Base-by-base conservation (phyloP, 2,888 invertebrate species). In the Vannuccia rotundouncinata region DNA sequence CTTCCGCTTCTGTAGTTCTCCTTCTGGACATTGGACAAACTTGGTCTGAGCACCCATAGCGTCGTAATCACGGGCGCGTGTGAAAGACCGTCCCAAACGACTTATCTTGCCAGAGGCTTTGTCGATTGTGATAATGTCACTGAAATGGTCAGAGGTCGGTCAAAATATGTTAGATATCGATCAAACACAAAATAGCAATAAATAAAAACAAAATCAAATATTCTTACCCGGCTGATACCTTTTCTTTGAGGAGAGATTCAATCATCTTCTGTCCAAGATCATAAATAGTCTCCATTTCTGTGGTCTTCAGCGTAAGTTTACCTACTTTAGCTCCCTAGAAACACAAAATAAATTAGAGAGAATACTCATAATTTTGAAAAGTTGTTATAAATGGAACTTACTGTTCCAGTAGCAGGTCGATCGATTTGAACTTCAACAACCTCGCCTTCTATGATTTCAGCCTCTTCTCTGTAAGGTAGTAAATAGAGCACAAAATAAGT, bases 261-360 rank as follows among this genome's bases (percentile, higher is more conserved):
- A 98, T 97, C 92, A 98, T 97, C 90, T 98, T 98, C 78, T 93
- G 93, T 0, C 99, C 99, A 86, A 99, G 91, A 88, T 99, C 99
- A 87, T 99, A 99, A 83, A 97, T 93, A 0, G 99, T 98, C 89
- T 99, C 99, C 99, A 99, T 99, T 88, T 99, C 99, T 0, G 97
- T 98, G 0, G 99, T 99, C 90, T 99, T 99, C 74, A 99, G 89
- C 0, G 97, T 98, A 45, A 99, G 90, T 85, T 98, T 94, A 0
- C 97, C 97, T 74, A 95, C 92, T 87, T 94, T 92, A 0, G 93
- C 92, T 0, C 94, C 94, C 66, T 66, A 66, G 25, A 22, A 66
- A n/a, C 25, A 5, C 22, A 27, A n/a, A 66, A 5, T n/a, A 66
- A 66, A 66, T 22, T 22, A 22, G 13, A 66, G 22, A 66, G 66